Conservation (phyloP, 2,888 invertebrate genomes). For the Acanthosepion lycidas region DNA sequence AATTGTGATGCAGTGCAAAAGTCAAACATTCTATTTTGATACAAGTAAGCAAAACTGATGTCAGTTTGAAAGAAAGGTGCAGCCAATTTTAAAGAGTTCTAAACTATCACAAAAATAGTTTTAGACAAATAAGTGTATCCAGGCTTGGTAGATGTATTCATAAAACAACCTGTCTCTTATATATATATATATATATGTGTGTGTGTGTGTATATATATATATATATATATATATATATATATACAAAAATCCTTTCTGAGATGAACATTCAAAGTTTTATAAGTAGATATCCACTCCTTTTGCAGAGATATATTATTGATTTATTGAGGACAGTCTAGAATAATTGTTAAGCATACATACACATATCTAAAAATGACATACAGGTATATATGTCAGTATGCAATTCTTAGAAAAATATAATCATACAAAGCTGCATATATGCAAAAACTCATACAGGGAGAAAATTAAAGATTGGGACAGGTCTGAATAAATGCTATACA, state of each 20-base stretch:
- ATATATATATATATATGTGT: not conserved
- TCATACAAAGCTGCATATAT: too few relatives aligned
- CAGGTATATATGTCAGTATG: not conserved
- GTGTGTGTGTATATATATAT: not conserved
- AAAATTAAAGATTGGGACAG: too few relatives aligned
- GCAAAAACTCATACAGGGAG: too few relatives aligned
- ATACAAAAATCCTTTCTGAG: not conserved
- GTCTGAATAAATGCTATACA: too few relatives aligned
- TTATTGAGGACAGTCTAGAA: not conserved
- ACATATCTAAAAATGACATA: not conserved
- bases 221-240: not conserved
- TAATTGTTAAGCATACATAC: not conserved
- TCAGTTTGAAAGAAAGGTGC: not conserved
- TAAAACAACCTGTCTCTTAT: not conserved
- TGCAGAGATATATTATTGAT: not conserved
- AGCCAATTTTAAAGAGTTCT: not conserved
- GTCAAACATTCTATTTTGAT: not conserved
- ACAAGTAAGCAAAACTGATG: not conserved
- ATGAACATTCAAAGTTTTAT: not conserved
- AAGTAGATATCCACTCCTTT: slow-evolving; percentile 33
- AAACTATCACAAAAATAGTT: not conserved
- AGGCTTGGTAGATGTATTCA: not conserved
- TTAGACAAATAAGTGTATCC: too few relatives aligned
- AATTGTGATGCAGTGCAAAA: not conserved
- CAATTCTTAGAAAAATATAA: too few relatives aligned